Evolutionary conservation across 2,888 invertebrate species (phyloP), one percentile per base, ranked within the genome.

Genomic region (Temnothorax rugatulus): DNA sequence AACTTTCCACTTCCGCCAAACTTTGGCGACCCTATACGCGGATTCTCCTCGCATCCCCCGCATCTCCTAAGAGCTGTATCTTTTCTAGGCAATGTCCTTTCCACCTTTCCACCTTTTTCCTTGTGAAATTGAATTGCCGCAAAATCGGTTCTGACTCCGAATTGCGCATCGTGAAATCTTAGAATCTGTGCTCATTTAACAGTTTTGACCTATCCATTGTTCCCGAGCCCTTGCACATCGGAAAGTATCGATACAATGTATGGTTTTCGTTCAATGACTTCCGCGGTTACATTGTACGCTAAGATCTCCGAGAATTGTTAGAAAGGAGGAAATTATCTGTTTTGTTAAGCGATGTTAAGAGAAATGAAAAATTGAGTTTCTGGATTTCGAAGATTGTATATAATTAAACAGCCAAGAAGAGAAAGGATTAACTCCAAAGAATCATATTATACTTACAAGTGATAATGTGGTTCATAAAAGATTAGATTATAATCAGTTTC

Each of bases 1-100:
- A 90, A 90, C 90, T 89, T 90, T 90, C 89, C 84, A 90, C 90
- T 90, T 87, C 83, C 75, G 85, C 79, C 83, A 84, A 89, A 90
- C 89, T 89, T 87, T 74, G 63, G 83, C 81, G 84, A 77, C 57
- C 13, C 64, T 71, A 52, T 71, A 52, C 66, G 76, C 76, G 69
- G 64, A 52, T 73, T 64, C 68, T 69, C 44, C 47, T 34, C 75
- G 38, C 82, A 52, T 75, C 54, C n/a, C 54, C n/a, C 75, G 41
- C 18, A 8, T 2, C 41, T 38, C 47, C 57, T 50, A 57, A n/a
- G 29, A 77, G 54, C n/a, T 77, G 41, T 73, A 63, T 59, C 63
- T 44, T 47, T 52, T 69, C 84, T 47, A 59, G 84, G 81, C 75
- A 50, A 76, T 84, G 69, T 59, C 54, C 34, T 64, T 41, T 44